Conservation (phyloP, 2,797 vertebrate species). For the Clarias platycephalus region DNA sequence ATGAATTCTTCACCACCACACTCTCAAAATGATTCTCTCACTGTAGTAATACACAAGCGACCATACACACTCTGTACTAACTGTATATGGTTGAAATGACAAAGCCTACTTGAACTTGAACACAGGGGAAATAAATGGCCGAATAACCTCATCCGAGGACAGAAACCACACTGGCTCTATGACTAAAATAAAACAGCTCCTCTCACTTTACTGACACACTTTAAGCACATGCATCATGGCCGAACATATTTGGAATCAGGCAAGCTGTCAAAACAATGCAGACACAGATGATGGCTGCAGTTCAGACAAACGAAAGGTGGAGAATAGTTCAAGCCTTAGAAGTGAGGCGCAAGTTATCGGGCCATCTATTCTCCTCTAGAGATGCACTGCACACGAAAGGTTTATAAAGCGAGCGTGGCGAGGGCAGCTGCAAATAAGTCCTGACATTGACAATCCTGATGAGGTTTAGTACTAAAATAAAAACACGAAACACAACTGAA, state of each 20-base stretch:
- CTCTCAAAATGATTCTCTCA: conserved; percentile 12
- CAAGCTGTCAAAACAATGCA: conserved; percentile 50
- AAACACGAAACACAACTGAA: background rate
- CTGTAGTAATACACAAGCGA: background rate
- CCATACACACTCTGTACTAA: no score
- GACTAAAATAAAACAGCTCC: conserved; percentile 31
- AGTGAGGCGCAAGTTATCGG: conserved; percentile 25
- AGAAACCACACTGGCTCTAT: conserved; percentile 11
- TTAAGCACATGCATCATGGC: conserved; percentile 48
- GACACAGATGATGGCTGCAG: conserved; percentile 43
- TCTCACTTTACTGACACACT: conserved; percentile 53
- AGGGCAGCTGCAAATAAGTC: conserved; percentile 47
- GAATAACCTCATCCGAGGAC: conserved; percentile 26
- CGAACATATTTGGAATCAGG: conserved; percentile 59
- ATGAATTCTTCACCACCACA: background rate
- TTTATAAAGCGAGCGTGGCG: conserved; percentile 28
- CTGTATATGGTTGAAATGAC: no score
- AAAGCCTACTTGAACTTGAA: no score
- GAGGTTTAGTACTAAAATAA: conserved; percentile 41
- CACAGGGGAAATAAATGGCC: conserved; percentile 11
- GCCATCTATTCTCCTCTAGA: conserved; percentile 33
- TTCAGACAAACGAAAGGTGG: conserved; percentile 31
- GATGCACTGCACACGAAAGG: conserved; percentile 17
- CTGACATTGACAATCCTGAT: conserved; percentile 12
- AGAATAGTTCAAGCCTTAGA: conserved; percentile 22